These are phyloP conservation scores for Sphinx pinastri DNA, from an alignment of 2,888 invertebrate genomes.

Conservation along the genomic window DNA sequence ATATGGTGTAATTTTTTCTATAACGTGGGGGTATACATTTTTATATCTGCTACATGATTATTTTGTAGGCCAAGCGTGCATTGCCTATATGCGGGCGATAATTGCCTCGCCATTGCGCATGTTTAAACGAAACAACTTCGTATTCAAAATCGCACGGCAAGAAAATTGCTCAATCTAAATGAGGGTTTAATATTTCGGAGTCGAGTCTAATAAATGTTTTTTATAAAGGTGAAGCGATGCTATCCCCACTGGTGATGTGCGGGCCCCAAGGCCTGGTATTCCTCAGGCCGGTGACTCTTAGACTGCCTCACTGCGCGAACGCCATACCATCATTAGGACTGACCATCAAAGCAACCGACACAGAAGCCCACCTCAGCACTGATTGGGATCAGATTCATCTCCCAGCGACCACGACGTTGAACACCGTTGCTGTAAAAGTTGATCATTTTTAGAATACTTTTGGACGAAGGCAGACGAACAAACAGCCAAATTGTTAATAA, in stretches of 20 bases:
- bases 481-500: no score
- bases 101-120: no score
- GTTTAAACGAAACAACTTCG: no score
- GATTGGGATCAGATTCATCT: constrained; percentile 94
- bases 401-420: constrained; percentile 92
- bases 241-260: constrained; percentile 98
- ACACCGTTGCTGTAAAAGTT: constrained; percentile 95
- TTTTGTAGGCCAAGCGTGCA: no score
- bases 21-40: no score
- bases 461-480: background rate
- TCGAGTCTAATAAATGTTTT: constrained; percentile 40
- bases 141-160: no score
- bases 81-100: no score
- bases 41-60: no score
- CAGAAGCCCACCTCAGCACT: constrained; percentile 92
- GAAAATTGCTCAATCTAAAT: no score
- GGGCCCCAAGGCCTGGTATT: constrained; percentile 97
- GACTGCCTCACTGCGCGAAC: constrained; percentile 94
- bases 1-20: no score
- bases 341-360: constrained; percentile 91
- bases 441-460: constrained; percentile 89
- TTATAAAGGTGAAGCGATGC: constrained; percentile 93
- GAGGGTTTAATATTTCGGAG: constrained; percentile 33
- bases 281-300: constrained; percentile 93
- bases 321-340: constrained; percentile 90